Evolutionary conservation across 2,888 invertebrate species (phyloP).

Genomic region (Caenorhabditis sp.): DNA sequence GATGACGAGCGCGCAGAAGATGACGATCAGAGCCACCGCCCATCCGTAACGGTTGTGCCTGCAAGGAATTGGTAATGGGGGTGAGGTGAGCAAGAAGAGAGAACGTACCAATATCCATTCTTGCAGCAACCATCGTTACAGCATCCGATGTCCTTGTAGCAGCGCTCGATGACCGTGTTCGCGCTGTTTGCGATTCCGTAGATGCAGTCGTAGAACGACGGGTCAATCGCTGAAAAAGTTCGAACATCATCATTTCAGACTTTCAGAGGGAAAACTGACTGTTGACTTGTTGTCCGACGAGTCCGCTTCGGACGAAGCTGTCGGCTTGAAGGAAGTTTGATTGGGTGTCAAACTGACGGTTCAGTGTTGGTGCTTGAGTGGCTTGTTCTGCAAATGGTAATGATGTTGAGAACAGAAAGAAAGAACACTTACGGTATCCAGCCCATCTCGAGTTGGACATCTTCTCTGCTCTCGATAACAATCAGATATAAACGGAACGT

Average conservation of each 20-base stretch:
- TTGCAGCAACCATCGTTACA: conserved; percentile 67
- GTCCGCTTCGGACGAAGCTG: conserved; percentile 62
- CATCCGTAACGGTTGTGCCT: conserved; percentile 70
- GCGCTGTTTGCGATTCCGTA: conserved; percentile 67
- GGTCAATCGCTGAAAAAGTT: conserved; percentile 65
- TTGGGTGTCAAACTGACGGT: conserved; percentile 55
- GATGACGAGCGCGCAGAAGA: conserved; percentile 68
- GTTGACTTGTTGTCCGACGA: conserved; percentile 64
- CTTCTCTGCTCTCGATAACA: no score
- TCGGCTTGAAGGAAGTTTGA: conserved; percentile 38
- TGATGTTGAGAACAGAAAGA: background rate
- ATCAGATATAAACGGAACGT: conserved; percentile 19
- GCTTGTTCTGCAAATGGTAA: conserved; percentile 36
- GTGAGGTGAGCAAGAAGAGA: no score
- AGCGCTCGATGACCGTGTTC: conserved; percentile 64
- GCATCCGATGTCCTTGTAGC: conserved; percentile 72
- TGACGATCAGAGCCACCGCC: conserved; percentile 71
- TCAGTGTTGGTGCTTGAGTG: conserved; percentile 33
- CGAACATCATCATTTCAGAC: background rate
- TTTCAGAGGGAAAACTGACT: conserved; percentile 47
- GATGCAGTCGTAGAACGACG: conserved; percentile 70
- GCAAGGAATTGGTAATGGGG: conserved; percentile 5
- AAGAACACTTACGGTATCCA: conserved; percentile 51
- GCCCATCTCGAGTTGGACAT: conserved; percentile 57
- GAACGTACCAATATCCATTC: conserved; percentile 62